phyloP scores from a whole-genome alignment of 1,140 invertebrate genomes.

The Drosophila nannoptera region DNA sequence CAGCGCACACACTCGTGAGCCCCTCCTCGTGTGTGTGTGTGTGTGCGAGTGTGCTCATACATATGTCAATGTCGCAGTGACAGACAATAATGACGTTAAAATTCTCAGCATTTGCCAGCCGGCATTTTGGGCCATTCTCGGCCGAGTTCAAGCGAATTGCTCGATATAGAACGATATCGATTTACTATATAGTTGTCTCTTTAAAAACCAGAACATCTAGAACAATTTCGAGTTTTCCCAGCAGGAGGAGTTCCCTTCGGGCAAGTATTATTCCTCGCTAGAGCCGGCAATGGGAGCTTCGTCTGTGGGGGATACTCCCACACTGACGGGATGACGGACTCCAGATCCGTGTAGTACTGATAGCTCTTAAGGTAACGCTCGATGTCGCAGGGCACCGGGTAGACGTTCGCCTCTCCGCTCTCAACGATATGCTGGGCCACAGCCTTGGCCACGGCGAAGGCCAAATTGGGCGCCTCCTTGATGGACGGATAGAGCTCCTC shows the following conservation, averaged over 20 bases:
- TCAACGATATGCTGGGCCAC: slow-evolving; percentile 93
- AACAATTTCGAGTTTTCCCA: too few relatives aligned
- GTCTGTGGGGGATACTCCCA: slow-evolving; percentile 44
- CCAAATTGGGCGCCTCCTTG: slow-evolving; percentile 90
- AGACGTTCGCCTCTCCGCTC: slow-evolving; percentile 85
- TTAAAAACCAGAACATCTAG: too few relatives aligned
- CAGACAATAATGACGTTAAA: slow-evolving; percentile 79
- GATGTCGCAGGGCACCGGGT: slow-evolving; percentile 86
- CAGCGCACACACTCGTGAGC: slow-evolving; percentile 40
- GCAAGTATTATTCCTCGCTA: too few relatives aligned
- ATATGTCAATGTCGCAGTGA: slow-evolving; percentile 73
- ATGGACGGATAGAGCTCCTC: slow-evolving; percentile 96
- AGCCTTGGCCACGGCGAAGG: slow-evolving; percentile 89
- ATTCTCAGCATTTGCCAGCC: slow-evolving; percentile 64
- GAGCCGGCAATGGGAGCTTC: background rate
- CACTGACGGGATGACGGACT: slow-evolving; percentile 81
- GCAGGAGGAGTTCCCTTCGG: too few relatives aligned
- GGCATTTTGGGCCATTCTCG: slow-evolving; percentile 24
- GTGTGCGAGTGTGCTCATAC: slow-evolving; percentile 13
- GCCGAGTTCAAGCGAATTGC: background rate
- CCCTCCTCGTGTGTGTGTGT: background rate
- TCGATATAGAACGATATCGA: too few relatives aligned
- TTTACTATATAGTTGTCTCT: too few relatives aligned
- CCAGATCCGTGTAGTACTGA: slow-evolving; percentile 86
- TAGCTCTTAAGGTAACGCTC: slow-evolving; percentile 87